Evolutionary conservation across 2,113 vertebrate species (phyloP).

Genomic region (Rana temporaria): DNA sequence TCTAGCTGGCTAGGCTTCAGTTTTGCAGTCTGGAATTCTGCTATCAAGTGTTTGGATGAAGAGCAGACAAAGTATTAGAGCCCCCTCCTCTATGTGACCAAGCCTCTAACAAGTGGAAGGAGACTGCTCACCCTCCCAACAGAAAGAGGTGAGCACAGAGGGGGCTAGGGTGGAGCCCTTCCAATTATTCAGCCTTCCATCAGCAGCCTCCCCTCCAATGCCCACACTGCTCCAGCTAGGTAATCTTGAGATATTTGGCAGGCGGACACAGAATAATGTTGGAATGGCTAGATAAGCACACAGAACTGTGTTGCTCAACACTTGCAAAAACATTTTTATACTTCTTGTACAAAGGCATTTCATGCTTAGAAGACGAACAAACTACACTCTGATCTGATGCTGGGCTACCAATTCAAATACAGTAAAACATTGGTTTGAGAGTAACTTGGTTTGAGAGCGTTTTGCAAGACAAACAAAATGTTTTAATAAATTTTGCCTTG

Average conservation of each 20-base stretch:
- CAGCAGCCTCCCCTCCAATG: slow-evolving; percentile 8
- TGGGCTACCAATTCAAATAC: too few species aligned
- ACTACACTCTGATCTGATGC: too few species aligned
- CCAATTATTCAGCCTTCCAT: slow-evolving; percentile 1
- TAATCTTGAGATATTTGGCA: slow-evolving; percentile 2
- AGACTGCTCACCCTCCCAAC: slow-evolving; percentile 4
- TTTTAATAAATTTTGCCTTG: too few species aligned
- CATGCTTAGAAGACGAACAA: too few species aligned
- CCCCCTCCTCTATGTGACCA: slow-evolving; percentile 38
- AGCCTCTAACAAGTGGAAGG: slow-evolving; percentile 38
- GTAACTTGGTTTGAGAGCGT: too few species aligned
- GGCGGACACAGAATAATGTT: not conserved
- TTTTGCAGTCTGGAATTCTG: slow-evolving; percentile 29
- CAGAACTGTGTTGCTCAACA: not conserved
- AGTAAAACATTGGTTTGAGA: too few species aligned
- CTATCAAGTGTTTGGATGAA: slow-evolving; percentile 49
- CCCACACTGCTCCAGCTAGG: not conserved
- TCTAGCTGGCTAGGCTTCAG: not conserved
- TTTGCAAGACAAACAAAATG: too few species aligned
- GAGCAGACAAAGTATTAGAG: slow-evolving; percentile 47
- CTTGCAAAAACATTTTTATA: not conserved
- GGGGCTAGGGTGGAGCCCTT: not conserved
- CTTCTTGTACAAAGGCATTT: not conserved
- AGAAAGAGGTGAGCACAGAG: slow-evolving; percentile 32
- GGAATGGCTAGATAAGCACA: not conserved